Percentiles rank a stretch among this genome's conserved stretches.
Evolutionary conservation across 2,797 vertebrate genomes (phyloP).

Genomic region (Parambassis ranga): DNA sequence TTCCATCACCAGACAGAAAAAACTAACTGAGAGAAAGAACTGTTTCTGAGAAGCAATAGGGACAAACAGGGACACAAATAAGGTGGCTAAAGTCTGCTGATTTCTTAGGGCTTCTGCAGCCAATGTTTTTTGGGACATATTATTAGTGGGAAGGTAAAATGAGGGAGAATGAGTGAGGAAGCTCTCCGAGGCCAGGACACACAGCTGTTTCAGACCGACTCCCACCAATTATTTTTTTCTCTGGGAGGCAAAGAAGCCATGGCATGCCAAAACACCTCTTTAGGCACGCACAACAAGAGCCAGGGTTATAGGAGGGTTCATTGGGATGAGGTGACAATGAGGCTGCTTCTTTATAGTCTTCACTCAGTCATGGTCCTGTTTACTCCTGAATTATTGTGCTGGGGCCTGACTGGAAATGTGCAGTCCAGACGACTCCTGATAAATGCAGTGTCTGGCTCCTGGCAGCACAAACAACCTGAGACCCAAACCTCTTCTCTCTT

Average conservation of each 20-base stretch:
- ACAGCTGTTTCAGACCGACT: constrained; percentile 73
- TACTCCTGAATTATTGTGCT: constrained; percentile 51
- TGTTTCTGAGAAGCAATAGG: constrained; percentile 20
- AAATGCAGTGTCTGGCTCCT: constrained; percentile 73
- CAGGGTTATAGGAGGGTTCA: constrained; percentile 20
- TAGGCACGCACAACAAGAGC: constrained; percentile 56
- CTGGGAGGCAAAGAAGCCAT: constrained; percentile 43
- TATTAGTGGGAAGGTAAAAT: constrained; percentile 66
- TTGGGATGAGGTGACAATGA: constrained; percentile 64
- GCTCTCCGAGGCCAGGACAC: constrained; percentile 43
- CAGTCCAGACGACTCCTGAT: constrained; percentile 75
- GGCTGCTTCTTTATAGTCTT: constrained; percentile 61
- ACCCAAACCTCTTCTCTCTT: constrained; percentile 33
- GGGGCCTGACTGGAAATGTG: constrained; percentile 58
- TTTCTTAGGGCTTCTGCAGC: constrained; percentile 13
- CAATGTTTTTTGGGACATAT: constrained; percentile 51
- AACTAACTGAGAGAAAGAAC: constrained; percentile 5
- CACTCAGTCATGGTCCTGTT: constrained; percentile 59
- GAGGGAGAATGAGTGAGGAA: constrained; percentile 49
- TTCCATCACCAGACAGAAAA: constrained; percentile 24
- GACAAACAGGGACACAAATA: constrained; percentile 55
- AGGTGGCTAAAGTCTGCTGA: constrained; percentile 5
- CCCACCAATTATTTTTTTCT: constrained; percentile 61
- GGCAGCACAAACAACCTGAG: constrained; percentile 54
- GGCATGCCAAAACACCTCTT: constrained; percentile 63